Conservation (phyloP, 2,113 vertebrate species). For the Brienomyrus longianalis region DNA sequence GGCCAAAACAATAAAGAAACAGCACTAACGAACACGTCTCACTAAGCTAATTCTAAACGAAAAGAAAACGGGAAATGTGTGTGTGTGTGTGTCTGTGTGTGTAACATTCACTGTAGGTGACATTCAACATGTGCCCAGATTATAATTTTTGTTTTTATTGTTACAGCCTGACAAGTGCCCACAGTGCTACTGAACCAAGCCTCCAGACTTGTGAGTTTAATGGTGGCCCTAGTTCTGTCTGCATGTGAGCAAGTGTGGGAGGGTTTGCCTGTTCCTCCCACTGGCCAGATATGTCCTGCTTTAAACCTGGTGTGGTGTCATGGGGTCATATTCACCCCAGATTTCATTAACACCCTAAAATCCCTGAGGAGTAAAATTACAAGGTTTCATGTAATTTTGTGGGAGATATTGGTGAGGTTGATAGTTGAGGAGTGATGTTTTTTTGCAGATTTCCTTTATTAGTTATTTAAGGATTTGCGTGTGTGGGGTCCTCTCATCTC, state of each 20-base stretch:
- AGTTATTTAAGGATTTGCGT: not conserved
- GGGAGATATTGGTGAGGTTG: not conserved
- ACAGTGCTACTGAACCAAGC: not conserved
- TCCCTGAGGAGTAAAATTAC: not conserved
- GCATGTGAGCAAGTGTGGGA: not conserved
- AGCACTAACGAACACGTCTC: no score
- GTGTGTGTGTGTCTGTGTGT: not conserved
- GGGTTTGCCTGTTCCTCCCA: not conserved
- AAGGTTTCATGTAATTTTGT: not conserved
- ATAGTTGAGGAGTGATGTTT: not conserved
- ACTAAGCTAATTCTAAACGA: no score
- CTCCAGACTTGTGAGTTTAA: not conserved
- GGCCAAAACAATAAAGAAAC: no score
- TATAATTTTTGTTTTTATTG: not conserved
- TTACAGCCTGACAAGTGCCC: not conserved
- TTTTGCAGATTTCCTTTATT: not conserved
- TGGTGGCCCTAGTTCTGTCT: not conserved
- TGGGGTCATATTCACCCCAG: no score
- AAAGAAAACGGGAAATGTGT: no score
- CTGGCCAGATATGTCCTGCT: not conserved
- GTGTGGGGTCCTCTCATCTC: not conserved
- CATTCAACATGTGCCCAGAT: not conserved
- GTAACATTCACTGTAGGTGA: not conserved
- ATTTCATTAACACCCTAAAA: not conserved
- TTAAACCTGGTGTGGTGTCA: not conserved